Base-by-base conservation (phyloP, 2,113 vertebrate genomes). In the Casuarius casuarius region DNA sequence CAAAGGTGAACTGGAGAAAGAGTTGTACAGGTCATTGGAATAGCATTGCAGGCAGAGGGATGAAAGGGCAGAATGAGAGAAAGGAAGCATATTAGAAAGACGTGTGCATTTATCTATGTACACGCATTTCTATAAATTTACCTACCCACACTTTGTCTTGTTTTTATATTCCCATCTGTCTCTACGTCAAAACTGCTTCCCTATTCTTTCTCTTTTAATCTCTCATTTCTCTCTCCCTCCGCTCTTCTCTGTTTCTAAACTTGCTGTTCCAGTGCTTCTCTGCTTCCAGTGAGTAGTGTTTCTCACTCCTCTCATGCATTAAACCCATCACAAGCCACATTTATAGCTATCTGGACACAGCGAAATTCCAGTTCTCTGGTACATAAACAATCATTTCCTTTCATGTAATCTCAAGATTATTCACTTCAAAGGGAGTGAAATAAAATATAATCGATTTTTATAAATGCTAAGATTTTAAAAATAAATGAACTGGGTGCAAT, bases 381-480 rank as follows among this genome's bases (percentile, higher is more conserved):
- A 77, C 59, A 68, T 52, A 92, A 97, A 87, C 79, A 92, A 92
- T 79, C 52, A 9, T 20, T 67, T 66, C 38, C 70, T 89, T 54
- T 13, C 46, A 3, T 6, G 28, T 82, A 84, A 79, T 38, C 74
- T 68, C 65, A 81, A 66, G 42, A 89, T 91, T 94, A 92, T 61
- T 95, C 22, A 79, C 92, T 92, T 92, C 74, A 63, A 86, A 91
- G 81, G 46, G 72, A 81, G 65, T 49, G 77, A 75, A 73, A 54
- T 31, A 86, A 84, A 63, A 84, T 51, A 29, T 82, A 91, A 84
- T 4, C n/a, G 74, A n/a, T 77, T 96, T 84, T 89, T 91, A 88
- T 76, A 94, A 97, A 95, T 33, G 75, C 73, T 92, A 66, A 52
- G 87, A 28, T 94, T 97, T 94, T 68, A 92, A 89, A 92, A 95